Evolutionary conservation across 2,888 invertebrate genomes (phyloP).

Genomic region (Plemyria rubiginata): DNA sequence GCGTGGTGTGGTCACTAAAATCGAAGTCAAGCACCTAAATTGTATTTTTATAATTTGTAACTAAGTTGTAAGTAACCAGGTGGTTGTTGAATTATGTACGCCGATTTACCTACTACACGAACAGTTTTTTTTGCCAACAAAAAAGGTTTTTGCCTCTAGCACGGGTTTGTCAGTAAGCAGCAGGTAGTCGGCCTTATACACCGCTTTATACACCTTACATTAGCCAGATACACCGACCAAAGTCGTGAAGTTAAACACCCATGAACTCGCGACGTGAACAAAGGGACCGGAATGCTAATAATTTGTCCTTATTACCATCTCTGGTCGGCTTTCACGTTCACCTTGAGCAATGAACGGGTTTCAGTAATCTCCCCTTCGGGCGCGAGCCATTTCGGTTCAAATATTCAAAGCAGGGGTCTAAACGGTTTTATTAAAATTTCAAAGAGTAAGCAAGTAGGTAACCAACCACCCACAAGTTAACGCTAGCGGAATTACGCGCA

Average conservation of each 20-base stretch:
- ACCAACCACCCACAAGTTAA: slow-evolving; percentile 32
- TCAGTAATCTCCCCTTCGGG: slow-evolving; percentile 63
- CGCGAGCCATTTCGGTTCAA: slow-evolving; percentile 42
- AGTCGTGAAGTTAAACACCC: slow-evolving; percentile 59
- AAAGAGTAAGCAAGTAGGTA: slow-evolving; percentile 39
- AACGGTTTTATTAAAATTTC: slow-evolving; percentile 55
- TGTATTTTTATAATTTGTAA: too few relatives aligned
- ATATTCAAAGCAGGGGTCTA: slow-evolving; percentile 45
- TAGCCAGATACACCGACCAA: slow-evolving; percentile 47
- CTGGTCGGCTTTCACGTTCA: slow-evolving; percentile 65
- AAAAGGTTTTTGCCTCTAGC: slow-evolving; percentile 27
- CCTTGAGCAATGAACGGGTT: slow-evolving; percentile 76
- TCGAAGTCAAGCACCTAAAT: too few relatives aligned
- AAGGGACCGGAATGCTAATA: slow-evolving; percentile 76
- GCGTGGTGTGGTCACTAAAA: too few relatives aligned
- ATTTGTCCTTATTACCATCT: slow-evolving; percentile 74
- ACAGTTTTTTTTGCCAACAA: slow-evolving; percentile 17
- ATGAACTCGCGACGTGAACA: slow-evolving; percentile 74
- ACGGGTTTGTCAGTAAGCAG: slow-evolving; percentile 38
- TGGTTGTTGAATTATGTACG: too few relatives aligned
- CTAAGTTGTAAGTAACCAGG: too few relatives aligned
- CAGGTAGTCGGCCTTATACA: slow-evolving; percentile 69
- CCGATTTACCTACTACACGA: not conserved
- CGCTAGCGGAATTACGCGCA: slow-evolving; percentile 10
- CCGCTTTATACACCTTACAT: too few relatives aligned